phyloP scores from a whole-genome alignment of 1,140 invertebrate species.

The Teleogryllus occipitalis region DNA sequence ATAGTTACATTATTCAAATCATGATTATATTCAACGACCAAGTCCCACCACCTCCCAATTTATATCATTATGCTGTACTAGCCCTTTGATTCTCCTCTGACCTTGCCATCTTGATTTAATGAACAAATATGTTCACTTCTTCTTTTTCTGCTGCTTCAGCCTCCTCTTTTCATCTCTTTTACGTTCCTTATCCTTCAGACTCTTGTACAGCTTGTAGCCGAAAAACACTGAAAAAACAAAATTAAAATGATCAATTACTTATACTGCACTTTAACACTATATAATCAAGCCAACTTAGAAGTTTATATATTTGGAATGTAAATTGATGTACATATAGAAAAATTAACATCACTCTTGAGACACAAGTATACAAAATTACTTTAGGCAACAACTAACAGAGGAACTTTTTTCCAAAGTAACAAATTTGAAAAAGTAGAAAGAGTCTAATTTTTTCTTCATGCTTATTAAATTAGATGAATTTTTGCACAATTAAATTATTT shows the following conservation, averaged over 20 bases:
- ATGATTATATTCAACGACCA: not conserved
- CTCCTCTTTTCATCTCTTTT: conserved; percentile 63
- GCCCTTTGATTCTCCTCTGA: not conserved
- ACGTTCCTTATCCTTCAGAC: conserved; percentile 58
- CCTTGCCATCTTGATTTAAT: not conserved
- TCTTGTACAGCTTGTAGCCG: conserved; percentile 71
- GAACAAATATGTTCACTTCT: conserved; percentile 35
- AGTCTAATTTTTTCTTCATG: no score
- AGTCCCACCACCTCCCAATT: not conserved
- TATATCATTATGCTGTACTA: not conserved
- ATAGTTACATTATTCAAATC: not conserved
- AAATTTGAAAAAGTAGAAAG: no score
- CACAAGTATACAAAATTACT: no score
- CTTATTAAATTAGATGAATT: no score
- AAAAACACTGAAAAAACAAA: conserved; percentile 65
- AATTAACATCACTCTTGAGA: no score
- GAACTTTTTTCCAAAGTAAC: no score
- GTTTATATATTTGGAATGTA: no score
- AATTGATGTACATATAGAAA: no score
- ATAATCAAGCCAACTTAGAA: no score
- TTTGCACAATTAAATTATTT: no score
- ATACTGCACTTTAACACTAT: no score
- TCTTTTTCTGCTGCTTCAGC: conserved; percentile 50
- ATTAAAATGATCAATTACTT: conserved; percentile 17
- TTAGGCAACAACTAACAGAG: no score